Percentiles rank a stretch among this genome's conserved stretches.
These are phyloP conservation scores for Aegithalos caudatus DNA, from an alignment of 2,113 vertebrate genomes.

Conservation along the genomic window DNA sequence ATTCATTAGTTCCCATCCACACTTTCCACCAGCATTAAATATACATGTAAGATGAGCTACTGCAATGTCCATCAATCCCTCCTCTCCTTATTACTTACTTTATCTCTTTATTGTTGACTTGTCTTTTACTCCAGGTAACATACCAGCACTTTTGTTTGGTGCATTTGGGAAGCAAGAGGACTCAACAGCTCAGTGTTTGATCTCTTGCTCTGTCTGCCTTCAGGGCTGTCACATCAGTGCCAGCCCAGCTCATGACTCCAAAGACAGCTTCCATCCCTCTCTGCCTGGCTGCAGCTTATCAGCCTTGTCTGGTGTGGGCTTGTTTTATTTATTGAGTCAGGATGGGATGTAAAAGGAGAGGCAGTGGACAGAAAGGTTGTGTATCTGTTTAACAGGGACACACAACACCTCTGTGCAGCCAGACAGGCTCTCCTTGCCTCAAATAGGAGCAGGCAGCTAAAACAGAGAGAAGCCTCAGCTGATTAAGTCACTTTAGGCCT, in stretches of 20 bases:
- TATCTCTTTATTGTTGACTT: not conserved
- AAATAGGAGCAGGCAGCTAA: not conserved
- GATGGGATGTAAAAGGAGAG: not conserved
- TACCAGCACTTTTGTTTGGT: not conserved
- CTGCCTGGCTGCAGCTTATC: not conserved
- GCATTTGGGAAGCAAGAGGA: not conserved
- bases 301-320: not conserved
- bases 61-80: not conserved
- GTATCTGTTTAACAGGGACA: not conserved
- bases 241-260: not conserved
- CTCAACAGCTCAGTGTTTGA: constrained; percentile 24
- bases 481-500: not conserved
- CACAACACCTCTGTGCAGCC: not conserved
- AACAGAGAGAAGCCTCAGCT: not conserved
- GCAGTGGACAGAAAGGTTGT: not conserved
- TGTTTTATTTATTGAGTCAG: not conserved
- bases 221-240: constrained; percentile 18
- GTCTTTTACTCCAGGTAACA: not conserved
- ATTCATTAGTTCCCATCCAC: not conserved
- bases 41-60: not conserved
- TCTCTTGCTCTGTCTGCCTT: constrained; percentile 22
- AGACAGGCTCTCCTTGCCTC: not conserved
- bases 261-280: not conserved
- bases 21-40: constrained; percentile 14
- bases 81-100: not conserved